phyloP scores from a whole-genome alignment of 2,113 vertebrate genomes.

The Heptranchias perlo region DNA sequence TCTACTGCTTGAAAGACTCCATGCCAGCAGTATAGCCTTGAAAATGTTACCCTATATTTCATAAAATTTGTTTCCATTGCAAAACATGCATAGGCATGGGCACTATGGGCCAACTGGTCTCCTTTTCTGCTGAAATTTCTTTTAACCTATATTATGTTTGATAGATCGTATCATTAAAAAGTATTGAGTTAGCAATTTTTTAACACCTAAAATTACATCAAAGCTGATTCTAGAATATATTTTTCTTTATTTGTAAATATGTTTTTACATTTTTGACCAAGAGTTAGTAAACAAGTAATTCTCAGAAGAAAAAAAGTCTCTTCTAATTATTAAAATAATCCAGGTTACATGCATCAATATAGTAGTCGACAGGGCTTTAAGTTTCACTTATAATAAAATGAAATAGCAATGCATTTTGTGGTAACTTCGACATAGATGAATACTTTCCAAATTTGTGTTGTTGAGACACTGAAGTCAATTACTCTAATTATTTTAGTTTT shows the following conservation, averaged over 20 bases:
- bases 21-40: not conserved
- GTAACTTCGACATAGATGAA: not conserved
- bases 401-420: not conserved
- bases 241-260: not conserved
- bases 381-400: not conserved
- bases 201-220: not conserved
- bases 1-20: not conserved
- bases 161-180: not conserved
- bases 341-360: not conserved
- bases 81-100: not conserved
- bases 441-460: not conserved
- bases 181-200: too few relatives aligned
- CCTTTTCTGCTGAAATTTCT: not conserved
- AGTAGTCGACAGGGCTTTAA: not conserved
- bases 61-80: not conserved
- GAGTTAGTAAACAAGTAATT: not conserved
- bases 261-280: not conserved
- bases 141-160: not conserved
- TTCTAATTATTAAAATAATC: not conserved
- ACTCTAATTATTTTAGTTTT: not conserved
- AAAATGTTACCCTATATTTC: not conserved
- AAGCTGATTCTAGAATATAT: not conserved
- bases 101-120: not conserved
- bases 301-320: not conserved
- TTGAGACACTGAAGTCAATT: not conserved